phyloP scores from a whole-genome alignment of 2,113 vertebrate genomes.

The Elephas maximus region DNA sequence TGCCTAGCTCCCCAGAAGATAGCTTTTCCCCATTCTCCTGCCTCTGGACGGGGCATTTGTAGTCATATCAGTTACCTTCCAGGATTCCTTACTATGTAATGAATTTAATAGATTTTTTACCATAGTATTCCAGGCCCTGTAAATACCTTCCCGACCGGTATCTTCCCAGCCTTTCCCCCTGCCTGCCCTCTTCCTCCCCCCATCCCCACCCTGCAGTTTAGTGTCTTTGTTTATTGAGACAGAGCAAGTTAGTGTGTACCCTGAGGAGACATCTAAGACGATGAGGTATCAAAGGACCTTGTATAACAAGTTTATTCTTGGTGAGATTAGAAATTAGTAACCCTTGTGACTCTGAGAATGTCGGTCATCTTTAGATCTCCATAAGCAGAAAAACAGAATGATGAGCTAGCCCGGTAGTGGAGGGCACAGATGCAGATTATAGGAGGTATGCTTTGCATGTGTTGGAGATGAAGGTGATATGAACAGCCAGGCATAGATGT shows the following conservation, averaged over 20 bases:
- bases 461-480: neutral
- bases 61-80: neutral
- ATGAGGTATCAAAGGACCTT: neutral
- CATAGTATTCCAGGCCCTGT: neutral
- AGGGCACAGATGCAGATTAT: neutral
- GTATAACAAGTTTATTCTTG: constrained; percentile 43
- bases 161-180: neutral
- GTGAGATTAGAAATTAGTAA: constrained; percentile 26
- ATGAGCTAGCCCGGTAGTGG: neutral
- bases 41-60: neutral
- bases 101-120: neutral
- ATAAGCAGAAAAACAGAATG: neutral
- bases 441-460: neutral
- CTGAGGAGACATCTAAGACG: neutral
- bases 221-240: neutral
- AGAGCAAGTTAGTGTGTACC: neutral
- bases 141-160: neutral
- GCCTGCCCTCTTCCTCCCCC: too few relatives aligned
- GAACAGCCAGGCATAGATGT: neutral
- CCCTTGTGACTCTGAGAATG: neutral
- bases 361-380: neutral
- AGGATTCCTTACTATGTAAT: neutral
- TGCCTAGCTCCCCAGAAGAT: neutral
- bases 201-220: neutral
- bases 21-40: neutral